Conservation (phyloP, 2,797 vertebrate species). For the Pantherophis alleghaniensis region DNA sequence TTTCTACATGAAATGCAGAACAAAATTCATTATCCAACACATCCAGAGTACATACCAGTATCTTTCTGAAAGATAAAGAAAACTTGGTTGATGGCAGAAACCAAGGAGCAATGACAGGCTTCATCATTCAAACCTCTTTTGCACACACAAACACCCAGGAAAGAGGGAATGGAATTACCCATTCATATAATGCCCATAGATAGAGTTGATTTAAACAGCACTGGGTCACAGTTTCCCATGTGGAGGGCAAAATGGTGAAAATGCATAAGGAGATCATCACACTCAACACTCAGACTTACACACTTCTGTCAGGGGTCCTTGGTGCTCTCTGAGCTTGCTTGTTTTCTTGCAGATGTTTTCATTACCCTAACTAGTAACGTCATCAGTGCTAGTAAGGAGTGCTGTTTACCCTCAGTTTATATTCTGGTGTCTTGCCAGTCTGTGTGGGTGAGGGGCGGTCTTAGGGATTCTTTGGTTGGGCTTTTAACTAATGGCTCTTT, state of each 20-base stretch:
- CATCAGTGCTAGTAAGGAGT: too few species aligned
- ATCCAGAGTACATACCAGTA: neutral
- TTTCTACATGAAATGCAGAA: constrained; percentile 2
- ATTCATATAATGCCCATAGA: constrained; percentile 4
- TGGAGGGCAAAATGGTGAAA: neutral
- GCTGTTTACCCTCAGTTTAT: too few species aligned
- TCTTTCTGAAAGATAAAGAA: constrained; percentile 20
- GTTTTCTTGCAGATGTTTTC: neutral
- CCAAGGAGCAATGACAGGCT: constrained; percentile 7
- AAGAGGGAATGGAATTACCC: neutral
- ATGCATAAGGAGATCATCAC: neutral
- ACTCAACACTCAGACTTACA: neutral
- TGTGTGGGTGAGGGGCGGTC: too few species aligned
- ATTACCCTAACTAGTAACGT: neutral
- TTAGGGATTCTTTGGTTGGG: too few species aligned
- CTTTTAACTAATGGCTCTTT: too few species aligned
- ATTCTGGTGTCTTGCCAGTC: too few species aligned
- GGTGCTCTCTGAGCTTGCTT: neutral
- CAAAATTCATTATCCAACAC: neutral
- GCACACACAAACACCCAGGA: neutral
- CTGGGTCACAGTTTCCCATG: neutral
- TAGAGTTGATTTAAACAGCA: constrained; percentile 19
- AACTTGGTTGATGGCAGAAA: constrained; percentile 4
- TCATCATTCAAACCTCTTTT: constrained; percentile 8
- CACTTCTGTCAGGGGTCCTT: neutral